A percentile compares a stretch with the other conserved stretches of the same genome.
These are phyloP conservation scores for Himalopsyche phryganea DNA, from an alignment of 1,140 invertebrate genomes.

Conservation along the genomic window DNA sequence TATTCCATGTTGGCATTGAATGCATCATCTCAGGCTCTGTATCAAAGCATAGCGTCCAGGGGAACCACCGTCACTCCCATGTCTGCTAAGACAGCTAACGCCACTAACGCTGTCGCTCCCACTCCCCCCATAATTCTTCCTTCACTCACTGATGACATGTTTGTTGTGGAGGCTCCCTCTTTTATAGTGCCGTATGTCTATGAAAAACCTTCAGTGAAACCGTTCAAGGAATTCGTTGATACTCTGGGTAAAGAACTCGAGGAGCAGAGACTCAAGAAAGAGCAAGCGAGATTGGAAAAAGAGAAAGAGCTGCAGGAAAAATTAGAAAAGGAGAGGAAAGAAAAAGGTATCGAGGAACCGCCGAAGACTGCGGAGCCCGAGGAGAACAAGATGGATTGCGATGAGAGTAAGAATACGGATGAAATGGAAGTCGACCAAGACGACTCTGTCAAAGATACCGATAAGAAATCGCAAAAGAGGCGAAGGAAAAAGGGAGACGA, in stretches of 20 bases:
- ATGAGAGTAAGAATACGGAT: conserved; percentile 37
- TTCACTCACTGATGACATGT: conserved; percentile 84
- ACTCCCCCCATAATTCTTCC: conserved; percentile 63
- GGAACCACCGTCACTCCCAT: conserved; percentile 48
- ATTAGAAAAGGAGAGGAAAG: conserved; percentile 38
- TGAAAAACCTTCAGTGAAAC: conserved; percentile 78
- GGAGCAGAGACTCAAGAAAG: conserved; percentile 48
- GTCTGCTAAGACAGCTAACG: conserved; percentile 36
- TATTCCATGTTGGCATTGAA: conserved; percentile 31
- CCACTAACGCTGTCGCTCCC: conserved; percentile 39
- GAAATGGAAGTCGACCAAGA: conserved; percentile 40
- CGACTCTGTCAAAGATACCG: conserved; percentile 33
- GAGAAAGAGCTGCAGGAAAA: conserved; percentile 35
- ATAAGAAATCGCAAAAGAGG: conserved; percentile 44
- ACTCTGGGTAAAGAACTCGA: conserved; percentile 63
- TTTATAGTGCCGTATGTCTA: conserved; percentile 92
- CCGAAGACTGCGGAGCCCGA: conserved; percentile 14
- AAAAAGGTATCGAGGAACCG: conserved; percentile 37
- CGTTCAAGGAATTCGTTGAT: conserved; percentile 71
- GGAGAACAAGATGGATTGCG: conserved; percentile 38
- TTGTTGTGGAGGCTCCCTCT: conserved; percentile 84
- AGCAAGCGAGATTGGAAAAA: conserved; percentile 40
- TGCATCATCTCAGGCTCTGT: conserved; percentile 37
- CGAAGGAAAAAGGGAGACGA: conserved; percentile 35
- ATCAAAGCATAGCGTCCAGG: conserved; percentile 44